These are phyloP conservation scores for Melanerpes formicivorus DNA, from an alignment of 2,113 vertebrate species.

Conservation along the genomic window DNA sequence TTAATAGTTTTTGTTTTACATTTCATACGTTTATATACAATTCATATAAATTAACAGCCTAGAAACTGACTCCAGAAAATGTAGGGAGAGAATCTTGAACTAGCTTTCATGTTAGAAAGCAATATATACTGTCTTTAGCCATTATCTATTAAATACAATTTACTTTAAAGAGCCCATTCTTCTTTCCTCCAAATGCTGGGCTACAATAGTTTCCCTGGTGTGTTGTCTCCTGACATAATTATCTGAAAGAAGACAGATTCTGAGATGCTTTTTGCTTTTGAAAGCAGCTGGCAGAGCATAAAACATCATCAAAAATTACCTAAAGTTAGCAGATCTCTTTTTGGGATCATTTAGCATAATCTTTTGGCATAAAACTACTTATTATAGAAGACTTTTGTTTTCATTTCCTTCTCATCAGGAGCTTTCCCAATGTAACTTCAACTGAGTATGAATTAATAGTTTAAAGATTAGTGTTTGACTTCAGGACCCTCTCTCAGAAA, in stretches of 20 bases:
- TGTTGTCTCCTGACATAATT: background rate
- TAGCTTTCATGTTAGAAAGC: background rate
- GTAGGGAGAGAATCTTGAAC: background rate
- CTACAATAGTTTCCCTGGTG: background rate
- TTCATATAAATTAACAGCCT: background rate
- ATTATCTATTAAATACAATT: background rate
- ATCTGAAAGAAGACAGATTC: background rate
- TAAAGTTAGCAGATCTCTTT: background rate
- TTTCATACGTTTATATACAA: background rate
- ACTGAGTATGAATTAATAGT: background rate
- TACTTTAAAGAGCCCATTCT: background rate
- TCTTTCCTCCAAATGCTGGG: background rate
- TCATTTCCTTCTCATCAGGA: constrained; percentile 51
- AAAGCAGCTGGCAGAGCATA: background rate
- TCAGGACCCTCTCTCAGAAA: background rate
- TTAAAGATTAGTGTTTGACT: constrained; percentile 34
- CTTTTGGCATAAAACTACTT: constrained; percentile 1
- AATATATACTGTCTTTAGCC: background rate
- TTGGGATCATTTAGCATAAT: constrained; percentile 17
- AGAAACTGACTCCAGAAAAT: background rate
- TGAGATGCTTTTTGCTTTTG: background rate
- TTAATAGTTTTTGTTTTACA: background rate
- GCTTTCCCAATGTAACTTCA: constrained; percentile 7
- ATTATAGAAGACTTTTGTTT: constrained; percentile 4
- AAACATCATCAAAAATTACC: constrained; percentile 17